Conservation (phyloP, 2,797 vertebrate species). For the Sarcophilus harrisii region DNA sequence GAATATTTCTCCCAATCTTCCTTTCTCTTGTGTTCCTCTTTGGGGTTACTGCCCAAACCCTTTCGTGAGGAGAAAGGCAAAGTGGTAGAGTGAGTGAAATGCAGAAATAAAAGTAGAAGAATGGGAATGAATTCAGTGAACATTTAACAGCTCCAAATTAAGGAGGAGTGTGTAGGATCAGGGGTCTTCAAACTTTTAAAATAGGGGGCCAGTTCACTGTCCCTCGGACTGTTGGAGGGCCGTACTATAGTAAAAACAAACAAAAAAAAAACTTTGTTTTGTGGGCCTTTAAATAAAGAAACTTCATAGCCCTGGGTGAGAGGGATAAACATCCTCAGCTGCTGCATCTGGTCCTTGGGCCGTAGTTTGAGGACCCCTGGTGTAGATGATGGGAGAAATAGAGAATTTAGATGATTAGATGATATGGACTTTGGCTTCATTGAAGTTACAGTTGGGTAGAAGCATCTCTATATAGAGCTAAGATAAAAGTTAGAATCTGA, state of each 20-base stretch:
- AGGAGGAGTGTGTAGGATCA: too few species aligned
- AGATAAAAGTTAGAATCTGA: not conserved
- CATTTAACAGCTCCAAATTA: not conserved
- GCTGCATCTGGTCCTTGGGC: too few species aligned
- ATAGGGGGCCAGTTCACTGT: too few species aligned
- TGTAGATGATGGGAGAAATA: not conserved
- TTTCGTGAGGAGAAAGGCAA: not conserved
- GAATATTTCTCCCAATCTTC: not conserved
- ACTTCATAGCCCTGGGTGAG: too few species aligned
- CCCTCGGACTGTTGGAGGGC: too few species aligned
- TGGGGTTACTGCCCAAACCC: not conserved
- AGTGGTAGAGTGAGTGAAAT: not conserved
- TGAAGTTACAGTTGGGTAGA: not conserved
- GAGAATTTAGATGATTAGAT: not conserved
- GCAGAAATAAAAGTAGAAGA: not conserved
- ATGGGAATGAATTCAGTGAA: not conserved
- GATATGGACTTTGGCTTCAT: not conserved
- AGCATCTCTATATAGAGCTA: not conserved
- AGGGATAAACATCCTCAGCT: too few species aligned
- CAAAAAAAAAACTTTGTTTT: too few species aligned
- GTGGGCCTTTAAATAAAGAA: too few species aligned
- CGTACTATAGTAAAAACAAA: too few species aligned
- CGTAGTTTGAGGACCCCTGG: too few species aligned
- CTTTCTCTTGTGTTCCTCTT: not conserved
- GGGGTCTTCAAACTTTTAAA: too few species aligned